Evolutionary conservation across 2,888 invertebrate genomes (phyloP), one percentile per base, ranked within the genome.

Genomic region (Cyrtodaria siliqua): DNA sequence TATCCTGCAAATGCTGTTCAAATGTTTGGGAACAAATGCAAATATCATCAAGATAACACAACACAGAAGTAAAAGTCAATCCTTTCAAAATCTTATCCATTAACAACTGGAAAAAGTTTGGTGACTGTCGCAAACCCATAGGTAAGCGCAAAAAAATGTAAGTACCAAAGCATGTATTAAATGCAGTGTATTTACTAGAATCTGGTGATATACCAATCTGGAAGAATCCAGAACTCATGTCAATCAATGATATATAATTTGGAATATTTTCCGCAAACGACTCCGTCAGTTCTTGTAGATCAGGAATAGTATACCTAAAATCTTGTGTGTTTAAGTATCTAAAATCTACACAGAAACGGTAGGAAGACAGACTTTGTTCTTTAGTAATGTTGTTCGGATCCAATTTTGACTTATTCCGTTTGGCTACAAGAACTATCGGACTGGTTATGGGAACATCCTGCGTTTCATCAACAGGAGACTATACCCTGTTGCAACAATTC

Each of bases 171-270:
- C 66, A 66, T 9, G 78, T 75, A 57, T 75, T 78, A 57, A 79
- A 82, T 26, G 75, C 69, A 18, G 79, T 72, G 44, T 63, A 74
- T 29, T 76, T 67, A 9, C 73, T 27, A 12, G 67, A 62, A 14
- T 61, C 60, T 4, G 38, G 14, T 52, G 67, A 55, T 20, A 73
- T 70, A 12, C 49, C 44, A 42, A 79, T 71, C 26, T 76, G 79
- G 20, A 79, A 76, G 38, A 82, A 82, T 44, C 82, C 81, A 12
- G 64, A 68, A 49, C 71, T 79, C 44, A 82, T 27, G 57, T n/a
- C n/a, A n/a, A n/a, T 29, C 18, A 52, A 69, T 18, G 75, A 68
- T 16, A 84, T 74, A 52, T 59, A 81, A 23, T 72, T 68, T 12
- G 79, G 81, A 20, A 53, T 70, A 24, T 42, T 47, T 44, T 76